Conservation (phyloP, 1,140 invertebrate genomes). For the Brachionus sp. region DNA sequence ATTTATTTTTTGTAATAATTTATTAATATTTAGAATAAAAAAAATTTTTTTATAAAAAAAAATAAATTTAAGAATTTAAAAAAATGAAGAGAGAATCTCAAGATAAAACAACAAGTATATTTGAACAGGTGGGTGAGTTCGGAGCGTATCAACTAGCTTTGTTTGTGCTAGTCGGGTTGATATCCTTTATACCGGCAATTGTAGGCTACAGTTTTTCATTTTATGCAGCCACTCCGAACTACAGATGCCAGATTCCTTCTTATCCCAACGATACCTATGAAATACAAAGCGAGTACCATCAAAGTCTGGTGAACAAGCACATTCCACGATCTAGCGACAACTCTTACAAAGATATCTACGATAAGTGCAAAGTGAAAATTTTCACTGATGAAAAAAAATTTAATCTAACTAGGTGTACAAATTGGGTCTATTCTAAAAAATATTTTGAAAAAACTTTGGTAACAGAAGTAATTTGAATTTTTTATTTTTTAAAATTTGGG, state of each 20-base stretch:
- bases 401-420: not conserved
- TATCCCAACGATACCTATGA: not conserved
- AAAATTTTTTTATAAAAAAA: not conserved
- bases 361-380: slow-evolving; percentile 4
- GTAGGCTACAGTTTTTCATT: slow-evolving; percentile 27
- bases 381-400: not conserved
- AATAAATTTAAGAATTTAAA: not conserved
- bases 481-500: not conserved
- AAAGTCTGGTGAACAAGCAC: not conserved
- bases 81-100: not conserved
- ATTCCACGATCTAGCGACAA: slow-evolving; percentile 9
- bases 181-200: slow-evolving; percentile 8
- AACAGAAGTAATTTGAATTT: not conserved
- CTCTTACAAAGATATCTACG: not conserved
- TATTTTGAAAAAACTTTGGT: slow-evolving; percentile 22
- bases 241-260: not conserved
- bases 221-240: not conserved
- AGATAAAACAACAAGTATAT: not conserved
- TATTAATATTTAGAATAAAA: not conserved
- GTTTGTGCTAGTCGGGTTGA: not conserved
- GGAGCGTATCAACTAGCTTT: not conserved
- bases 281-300: not conserved
- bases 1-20: not conserved
- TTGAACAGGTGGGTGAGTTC: not conserved
- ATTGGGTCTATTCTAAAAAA: slow-evolving; percentile 33